Evolutionary conservation across 1,140 invertebrate genomes (phyloP), one percentile per base, ranked within the genome.

Genomic region (Drosophila chauvacae): DNA sequence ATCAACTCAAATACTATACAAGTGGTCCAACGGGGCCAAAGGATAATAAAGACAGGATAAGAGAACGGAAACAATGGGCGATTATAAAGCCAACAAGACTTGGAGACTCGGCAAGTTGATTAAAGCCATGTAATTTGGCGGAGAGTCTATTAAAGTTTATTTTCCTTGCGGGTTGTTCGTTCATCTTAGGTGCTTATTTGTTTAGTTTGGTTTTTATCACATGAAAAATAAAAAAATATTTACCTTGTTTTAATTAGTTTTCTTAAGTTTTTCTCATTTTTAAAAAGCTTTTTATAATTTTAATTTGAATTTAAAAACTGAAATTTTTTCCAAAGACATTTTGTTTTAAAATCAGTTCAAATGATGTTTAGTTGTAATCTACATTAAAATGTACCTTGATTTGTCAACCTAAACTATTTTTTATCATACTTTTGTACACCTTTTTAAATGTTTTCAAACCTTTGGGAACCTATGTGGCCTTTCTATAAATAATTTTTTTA

Each of bases 1-100:
- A 61, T 68, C 28, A 77, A 77, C 74, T 77, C 66, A 66, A 69
- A 48, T 48, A 57, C 42, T 53, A 16, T 30, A 55, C 51, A 72
- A 71, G 65, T 71, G 72, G 53, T 37, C 53, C 55, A 41, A 35
- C 20, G 55, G 41, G 51, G 28, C 16, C 68, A 33, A 33, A 23
- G 50, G 63, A 56, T 59, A 68, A 66, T 59, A 55, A 28, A 55
- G 39, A 42, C 30, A 44, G 51, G 61, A 65, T 58, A 18, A 68
- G 47, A 13, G 41, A 41, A 26, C 35, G 20, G 30, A 50, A 41
- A 59, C 42, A 73, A 55, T 7, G 48, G 53, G 11, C 48, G 48
- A 62, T 62, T 73, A 74, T 62, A 62, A 62, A 44, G 48, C 62
- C 66, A 66, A 62, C 33, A 33, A 58, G 23, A 58, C n/a, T 18